Evolutionary conservation across 2,797 vertebrate genomes (phyloP).

Genomic region (Phrynocephalus forsythii): DNA sequence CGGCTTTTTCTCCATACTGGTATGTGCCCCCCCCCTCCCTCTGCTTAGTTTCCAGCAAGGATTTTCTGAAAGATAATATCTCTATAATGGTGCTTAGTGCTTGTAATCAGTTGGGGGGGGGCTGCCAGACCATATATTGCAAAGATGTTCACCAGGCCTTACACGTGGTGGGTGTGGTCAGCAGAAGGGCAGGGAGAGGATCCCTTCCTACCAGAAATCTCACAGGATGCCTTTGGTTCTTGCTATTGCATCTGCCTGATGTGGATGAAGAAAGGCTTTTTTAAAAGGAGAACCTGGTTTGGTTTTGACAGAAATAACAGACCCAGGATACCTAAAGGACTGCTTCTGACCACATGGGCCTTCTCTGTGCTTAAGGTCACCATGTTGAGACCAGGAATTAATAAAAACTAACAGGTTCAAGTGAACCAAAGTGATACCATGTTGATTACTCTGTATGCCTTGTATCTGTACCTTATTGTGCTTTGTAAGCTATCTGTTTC

Average conservation of each 20-base stretch:
- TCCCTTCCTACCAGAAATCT: background rate
- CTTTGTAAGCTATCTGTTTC: no score
- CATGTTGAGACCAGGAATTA: no score
- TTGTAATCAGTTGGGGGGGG: background rate
- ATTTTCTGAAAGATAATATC: conserved; percentile 11
- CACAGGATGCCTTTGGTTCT: background rate
- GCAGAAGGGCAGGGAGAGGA: background rate
- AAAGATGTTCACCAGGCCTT: background rate
- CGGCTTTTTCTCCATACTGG: background rate
- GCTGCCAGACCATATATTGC: conserved; percentile 1
- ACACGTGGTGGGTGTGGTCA: background rate
- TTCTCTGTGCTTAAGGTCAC: no score
- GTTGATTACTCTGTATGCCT: no score
- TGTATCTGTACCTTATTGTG: no score
- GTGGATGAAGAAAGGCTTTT: background rate
- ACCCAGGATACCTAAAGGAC: no score
- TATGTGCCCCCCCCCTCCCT: background rate
- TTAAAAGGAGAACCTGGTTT: background rate
- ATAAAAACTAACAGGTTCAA: no score
- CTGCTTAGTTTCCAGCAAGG: background rate
- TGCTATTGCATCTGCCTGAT: background rate
- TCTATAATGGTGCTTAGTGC: background rate
- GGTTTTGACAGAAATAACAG: background rate
- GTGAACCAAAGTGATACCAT: no score
- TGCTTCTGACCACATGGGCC: no score